phyloP scores from a whole-genome alignment of 2,888 invertebrate genomes.

The Drosophila melanosoma region DNA sequence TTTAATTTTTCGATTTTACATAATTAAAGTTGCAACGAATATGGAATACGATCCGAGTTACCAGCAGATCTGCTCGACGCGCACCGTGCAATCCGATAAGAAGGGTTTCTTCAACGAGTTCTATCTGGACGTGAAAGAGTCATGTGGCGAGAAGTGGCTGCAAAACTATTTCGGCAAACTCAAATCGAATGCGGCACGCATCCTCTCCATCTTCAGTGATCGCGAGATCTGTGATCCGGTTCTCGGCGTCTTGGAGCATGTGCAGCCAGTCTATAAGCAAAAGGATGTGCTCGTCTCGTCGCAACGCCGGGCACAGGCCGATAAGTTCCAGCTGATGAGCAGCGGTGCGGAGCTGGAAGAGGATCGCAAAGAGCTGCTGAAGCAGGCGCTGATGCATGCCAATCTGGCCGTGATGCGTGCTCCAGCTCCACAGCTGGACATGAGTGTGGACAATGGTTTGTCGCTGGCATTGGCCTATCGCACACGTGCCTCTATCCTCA shows the following conservation, averaged over 20 bases:
- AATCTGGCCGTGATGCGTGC: constrained; percentile 91
- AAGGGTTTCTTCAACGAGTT: constrained; percentile 91
- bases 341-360: constrained; percentile 74
- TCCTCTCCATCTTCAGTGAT: constrained; percentile 85
- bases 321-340: constrained; percentile 86
- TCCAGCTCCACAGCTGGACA: constrained; percentile 87
- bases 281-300: constrained; percentile 88
- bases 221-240: constrained; percentile 85
- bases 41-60: constrained; percentile 85
- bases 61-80: constrained; percentile 89
- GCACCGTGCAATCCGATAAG: constrained; percentile 90
- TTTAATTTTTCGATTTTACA: constrained; percentile 40
- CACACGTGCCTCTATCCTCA: constrained; percentile 88
- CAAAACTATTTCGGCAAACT: constrained; percentile 87
- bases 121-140: constrained; percentile 86
- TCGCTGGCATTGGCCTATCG: constrained; percentile 89
- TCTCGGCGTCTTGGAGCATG: constrained; percentile 87
- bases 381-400: constrained; percentile 88
- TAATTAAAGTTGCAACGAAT: constrained; percentile 38
- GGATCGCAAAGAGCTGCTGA: constrained; percentile 69
- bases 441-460: constrained; percentile 87
- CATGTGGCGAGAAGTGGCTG: constrained; percentile 87
- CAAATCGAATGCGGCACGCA: constrained; percentile 87
- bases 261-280: constrained; percentile 88
- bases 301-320: constrained; percentile 88